A percentile compares a stretch with the other conserved stretches of the same genome.
These are phyloP conservation scores for Acronicta aceris DNA, from an alignment of 2,888 invertebrate species.

Conservation along the genomic window DNA sequence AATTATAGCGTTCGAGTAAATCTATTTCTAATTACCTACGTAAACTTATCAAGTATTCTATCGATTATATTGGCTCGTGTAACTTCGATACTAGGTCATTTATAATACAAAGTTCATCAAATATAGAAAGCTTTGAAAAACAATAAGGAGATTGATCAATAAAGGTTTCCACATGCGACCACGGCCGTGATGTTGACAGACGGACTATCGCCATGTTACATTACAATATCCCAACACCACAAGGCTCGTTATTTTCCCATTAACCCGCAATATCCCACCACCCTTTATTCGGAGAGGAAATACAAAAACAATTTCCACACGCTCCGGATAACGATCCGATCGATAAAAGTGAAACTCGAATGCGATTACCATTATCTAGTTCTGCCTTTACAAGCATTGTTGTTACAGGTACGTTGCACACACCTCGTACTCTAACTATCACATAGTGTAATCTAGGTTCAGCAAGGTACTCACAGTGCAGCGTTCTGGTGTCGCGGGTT, in stretches of 20 bases:
- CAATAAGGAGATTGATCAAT: conserved; percentile 76
- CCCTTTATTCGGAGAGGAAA: conserved; percentile 47
- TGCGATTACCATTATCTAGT: conserved; percentile 52
- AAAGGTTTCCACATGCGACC: conserved; percentile 59
- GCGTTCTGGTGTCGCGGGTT: conserved; percentile 68
- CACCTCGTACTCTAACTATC: conserved; percentile 7
- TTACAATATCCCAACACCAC: conserved; percentile 18
- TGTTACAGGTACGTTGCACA: conserved; percentile 25
- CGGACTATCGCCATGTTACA: conserved; percentile 25
- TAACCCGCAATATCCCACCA: conserved; percentile 51
- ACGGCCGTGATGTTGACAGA: conserved; percentile 61
- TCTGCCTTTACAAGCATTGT: conserved; percentile 43
- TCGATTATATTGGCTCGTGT: conserved; percentile 36
- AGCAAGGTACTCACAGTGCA: conserved; percentile 75
- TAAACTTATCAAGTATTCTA: conserved; percentile 32
- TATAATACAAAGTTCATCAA: conserved; percentile 58
- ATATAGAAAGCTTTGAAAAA: conserved; percentile 58
- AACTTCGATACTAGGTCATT: conserved; percentile 40
- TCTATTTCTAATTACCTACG: conserved; percentile 35
- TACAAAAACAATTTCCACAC: conserved; percentile 72
- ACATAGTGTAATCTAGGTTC: conserved; percentile 8
- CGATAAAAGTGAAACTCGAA: conserved; percentile 72
- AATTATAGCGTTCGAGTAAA: conserved; percentile 21
- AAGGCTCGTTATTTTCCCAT: conserved; percentile 60
- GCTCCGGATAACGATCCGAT: conserved; percentile 73